Base-by-base conservation (phyloP, 2,113 vertebrate species). In the Sminthopsis crassicaudata region DNA sequence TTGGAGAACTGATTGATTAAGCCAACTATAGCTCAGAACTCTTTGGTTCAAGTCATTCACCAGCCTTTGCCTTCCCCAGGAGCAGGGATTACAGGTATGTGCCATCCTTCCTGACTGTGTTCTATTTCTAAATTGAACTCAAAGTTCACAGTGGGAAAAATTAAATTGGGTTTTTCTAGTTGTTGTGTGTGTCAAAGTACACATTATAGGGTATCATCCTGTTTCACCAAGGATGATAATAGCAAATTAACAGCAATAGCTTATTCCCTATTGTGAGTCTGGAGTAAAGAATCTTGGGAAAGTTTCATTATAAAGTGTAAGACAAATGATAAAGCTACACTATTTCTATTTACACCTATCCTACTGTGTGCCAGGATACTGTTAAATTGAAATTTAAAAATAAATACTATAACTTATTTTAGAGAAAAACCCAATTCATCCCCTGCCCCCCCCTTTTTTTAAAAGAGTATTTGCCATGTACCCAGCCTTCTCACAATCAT, bases 221-320 rank as follows among this genome's bases (percentile, higher is more conserved):
- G 92, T 93, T 52, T 36, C 92, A 67, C 46, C 42, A 0, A 50
- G 93, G 96, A 96, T 54, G 42, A 91, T 50, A 42, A 22, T 19
- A 14, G 67, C n/a, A 94, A 96, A 95, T 93, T 26, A 23, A 92
- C 46, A 95, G 48, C 88, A 52, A 23, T 22, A 53, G 57, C 46
- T 92, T 92, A 92, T 90, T 60, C 54, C 53, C 53, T 84, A 89
- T 89, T 46, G 36, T 51, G 54, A 91, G 51, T 94, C 53, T 55
- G 46, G 27, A 96, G 95, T 67, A 55, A 95, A 93, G 92, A 92
- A 84, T 84, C 90, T 92, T 67, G 90, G 92, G 95, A 54, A 92
- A 93, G 90, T 93, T 95, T 96, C 89, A 93, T 92, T 92, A 92
- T 95, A 95, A 67, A 57, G 46, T 93, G 50, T 93, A 88, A 90